These are phyloP conservation scores for Catocala nupta DNA, from an alignment of 2,888 invertebrate species.

Conservation along the genomic window DNA sequence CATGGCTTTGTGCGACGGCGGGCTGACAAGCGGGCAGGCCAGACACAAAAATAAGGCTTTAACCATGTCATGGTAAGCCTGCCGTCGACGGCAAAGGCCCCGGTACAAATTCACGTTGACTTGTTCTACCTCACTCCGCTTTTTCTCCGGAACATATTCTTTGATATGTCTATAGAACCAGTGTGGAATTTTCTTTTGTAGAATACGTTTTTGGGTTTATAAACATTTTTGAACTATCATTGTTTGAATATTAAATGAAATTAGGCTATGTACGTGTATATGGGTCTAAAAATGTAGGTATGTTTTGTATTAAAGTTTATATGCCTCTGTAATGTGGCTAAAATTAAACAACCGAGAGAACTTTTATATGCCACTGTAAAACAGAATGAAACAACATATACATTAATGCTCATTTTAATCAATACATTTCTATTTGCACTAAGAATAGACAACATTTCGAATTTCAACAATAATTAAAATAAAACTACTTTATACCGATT, in stretches of 20 bases:
- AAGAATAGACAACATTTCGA: no score
- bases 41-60: conserved; percentile 87
- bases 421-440: no score
- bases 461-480: no score
- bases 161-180: conserved; percentile 51
- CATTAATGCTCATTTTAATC: no score
- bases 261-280: no score
- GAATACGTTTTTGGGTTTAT: conserved; percentile 16
- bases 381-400: no score
- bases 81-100: conserved; percentile 86
- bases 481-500: no score
- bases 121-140: conserved; percentile 69
- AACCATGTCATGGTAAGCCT: conserved; percentile 86
- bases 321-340: no score
- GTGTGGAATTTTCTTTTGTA: conserved; percentile 17
- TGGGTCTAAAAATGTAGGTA: no score
- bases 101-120: conserved; percentile 84
- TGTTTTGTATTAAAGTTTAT: no score
- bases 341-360: no score
- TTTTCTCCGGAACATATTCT: conserved; percentile 64
- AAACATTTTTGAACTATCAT: conserved; percentile 5
- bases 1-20: conserved; percentile 85
- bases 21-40: conserved; percentile 85
- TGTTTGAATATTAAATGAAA: not conserved
- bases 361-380: no score